These are phyloP conservation scores for Arctopsyche grandis DNA, from an alignment of 1,140 invertebrate species.

Conservation along the genomic window DNA sequence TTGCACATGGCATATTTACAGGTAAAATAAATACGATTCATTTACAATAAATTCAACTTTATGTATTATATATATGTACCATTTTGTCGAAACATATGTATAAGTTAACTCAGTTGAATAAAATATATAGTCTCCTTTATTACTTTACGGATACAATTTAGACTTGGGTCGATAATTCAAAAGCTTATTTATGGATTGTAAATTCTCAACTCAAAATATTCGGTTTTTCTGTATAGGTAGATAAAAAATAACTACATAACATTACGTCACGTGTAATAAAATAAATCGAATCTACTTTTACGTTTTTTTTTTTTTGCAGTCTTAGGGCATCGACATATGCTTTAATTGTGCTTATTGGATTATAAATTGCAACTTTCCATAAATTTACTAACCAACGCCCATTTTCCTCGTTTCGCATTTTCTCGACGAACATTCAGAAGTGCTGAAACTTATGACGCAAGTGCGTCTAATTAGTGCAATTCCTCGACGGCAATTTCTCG, in stretches of 20 bases:
- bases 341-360: too few relatives aligned
- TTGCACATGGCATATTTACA: too few relatives aligned
- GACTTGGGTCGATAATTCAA: background rate
- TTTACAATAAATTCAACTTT: too few relatives aligned
- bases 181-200: slow-evolving; percentile 9
- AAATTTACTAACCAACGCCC: background rate
- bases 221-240: background rate
- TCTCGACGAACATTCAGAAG: background rate
- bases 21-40: too few relatives aligned
- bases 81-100: background rate
- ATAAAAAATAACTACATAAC: slow-evolving; percentile 5
- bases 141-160: slow-evolving; percentile 4
- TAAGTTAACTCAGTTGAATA: background rate
- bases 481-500: slow-evolving; percentile 7
- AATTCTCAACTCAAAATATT: background rate
- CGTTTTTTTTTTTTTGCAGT: background rate
- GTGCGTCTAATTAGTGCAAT: slow-evolving; percentile 26
- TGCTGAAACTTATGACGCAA: slow-evolving; percentile 8
- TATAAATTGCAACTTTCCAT: background rate
- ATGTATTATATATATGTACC: background rate
- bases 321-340: too few relatives aligned
- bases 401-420: background rate
- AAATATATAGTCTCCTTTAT: background rate
- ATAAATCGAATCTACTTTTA: background rate
- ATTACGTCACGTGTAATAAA: background rate